Base-by-base conservation (phyloP, 2,113 vertebrate species). In the Lepus timidus region DNA sequence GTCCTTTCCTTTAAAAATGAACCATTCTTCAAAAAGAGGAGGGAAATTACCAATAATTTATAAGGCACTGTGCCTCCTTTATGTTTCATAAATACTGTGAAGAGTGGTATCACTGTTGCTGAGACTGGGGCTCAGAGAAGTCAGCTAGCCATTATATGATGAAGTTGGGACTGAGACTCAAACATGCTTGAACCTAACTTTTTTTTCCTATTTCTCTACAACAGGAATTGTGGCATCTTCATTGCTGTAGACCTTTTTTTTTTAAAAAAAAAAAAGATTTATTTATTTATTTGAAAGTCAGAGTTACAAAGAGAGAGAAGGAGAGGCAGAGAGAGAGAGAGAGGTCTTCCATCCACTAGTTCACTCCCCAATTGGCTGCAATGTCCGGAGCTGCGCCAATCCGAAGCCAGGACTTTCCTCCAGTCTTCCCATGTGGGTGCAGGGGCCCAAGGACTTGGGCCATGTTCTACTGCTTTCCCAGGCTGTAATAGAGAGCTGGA, bases 1-100 rank as follows among this genome's bases (percentile, higher is more conserved):
- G 49, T 90, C 52, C 85, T 88, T 79, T 88, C 79, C 76, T 90
- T 58, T 70, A 88, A 58, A 80, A 73, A 95, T 73, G 80, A 87
- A 61, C 23, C 44, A 71, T 74, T 44, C 71, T 83, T 90, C 51
- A 55, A 85, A 92, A 49, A 20, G 36, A 20, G 20, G 36, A 73
- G 68, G 27, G 68, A 86, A 85, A 79, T 76, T 58, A 52, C 51
- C 65, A 80, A 52, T 39, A 61, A 76, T 75, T 80, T 68, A 2
- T 44, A 79, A 91, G 79, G 74, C 22, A 65, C 33, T 14, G 8
- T 31, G 39, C 23, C 36, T 61, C 23, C 74, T 87, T 68, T 65
- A 78, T 27, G 79, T 65, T 49, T 90, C 80, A 51, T 29, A 67
- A 49, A 3, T 12, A 65, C 22, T 22, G 27, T 49, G 49, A 67